Percentiles rank a stretch among this genome's conserved stretches.
Conservation (phyloP, 2,888 invertebrate genomes). For the Amiota communis region DNA sequence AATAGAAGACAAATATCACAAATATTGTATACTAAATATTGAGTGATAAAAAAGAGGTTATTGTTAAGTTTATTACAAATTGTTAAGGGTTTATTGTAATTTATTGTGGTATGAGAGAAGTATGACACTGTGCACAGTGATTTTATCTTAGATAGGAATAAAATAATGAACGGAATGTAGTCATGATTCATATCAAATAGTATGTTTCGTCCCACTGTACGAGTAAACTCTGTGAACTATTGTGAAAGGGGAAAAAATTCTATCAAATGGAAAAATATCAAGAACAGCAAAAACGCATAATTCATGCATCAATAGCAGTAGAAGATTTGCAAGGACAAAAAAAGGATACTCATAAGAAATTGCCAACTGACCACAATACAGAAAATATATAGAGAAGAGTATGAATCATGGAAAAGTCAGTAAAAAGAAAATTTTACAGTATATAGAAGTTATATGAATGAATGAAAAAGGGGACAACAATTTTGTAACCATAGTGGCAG, state of each 20-base stretch:
- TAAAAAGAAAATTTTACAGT: neutral
- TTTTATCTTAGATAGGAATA: too few relatives aligned
- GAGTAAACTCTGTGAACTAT: too few relatives aligned
- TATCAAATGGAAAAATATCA: slow-evolving; percentile 55
- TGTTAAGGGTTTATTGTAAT: slow-evolving; percentile 13
- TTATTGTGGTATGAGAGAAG: neutral
- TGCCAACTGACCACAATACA: slow-evolving; percentile 49
- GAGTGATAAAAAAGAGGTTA: slow-evolving; percentile 63
- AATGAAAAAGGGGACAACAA: too few relatives aligned
- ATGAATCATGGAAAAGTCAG: slow-evolving; percentile 37
- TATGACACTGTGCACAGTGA: too few relatives aligned
- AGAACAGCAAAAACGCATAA: slow-evolving; percentile 64
- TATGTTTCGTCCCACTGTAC: slow-evolving; percentile 25
- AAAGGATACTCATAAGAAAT: slow-evolving; percentile 57
- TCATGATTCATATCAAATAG: too few relatives aligned
- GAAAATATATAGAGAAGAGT: slow-evolving; percentile 49
- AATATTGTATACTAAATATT: slow-evolving; percentile 11
- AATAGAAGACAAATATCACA: slow-evolving; percentile 9
- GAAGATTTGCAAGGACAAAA: slow-evolving; percentile 37
- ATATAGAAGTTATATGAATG: too few relatives aligned
- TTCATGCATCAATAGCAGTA: slow-evolving; percentile 58
- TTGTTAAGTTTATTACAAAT: slow-evolving; percentile 63
- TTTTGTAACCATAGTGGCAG: too few relatives aligned
- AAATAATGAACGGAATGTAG: too few relatives aligned
- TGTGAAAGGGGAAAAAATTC: neutral